Percentiles rank a stretch among this genome's conserved stretches.
Evolutionary conservation across 2,113 vertebrate species (phyloP).

Genomic region (Agelaius phoeniceus): DNA sequence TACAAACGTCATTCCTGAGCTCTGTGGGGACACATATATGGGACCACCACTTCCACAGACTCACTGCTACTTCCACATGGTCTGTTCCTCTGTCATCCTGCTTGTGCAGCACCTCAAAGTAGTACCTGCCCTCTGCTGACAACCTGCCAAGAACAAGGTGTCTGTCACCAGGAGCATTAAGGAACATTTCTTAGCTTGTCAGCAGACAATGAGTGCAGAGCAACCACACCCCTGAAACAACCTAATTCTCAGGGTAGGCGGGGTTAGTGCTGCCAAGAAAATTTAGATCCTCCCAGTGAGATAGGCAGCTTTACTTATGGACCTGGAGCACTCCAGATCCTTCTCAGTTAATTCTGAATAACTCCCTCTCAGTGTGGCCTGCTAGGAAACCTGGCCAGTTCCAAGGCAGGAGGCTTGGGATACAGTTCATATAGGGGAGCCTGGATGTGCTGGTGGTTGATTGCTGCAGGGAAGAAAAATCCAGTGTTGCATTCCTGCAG

Average conservation of each 20-base stretch:
- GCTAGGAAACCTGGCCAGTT: not conserved
- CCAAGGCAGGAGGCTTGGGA: not conserved
- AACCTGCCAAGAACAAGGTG: conserved; percentile 72
- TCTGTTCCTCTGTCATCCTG: conserved; percentile 87
- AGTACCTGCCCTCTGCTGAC: conserved; percentile 81
- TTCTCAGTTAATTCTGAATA: not conserved
- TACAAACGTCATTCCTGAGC: not conserved
- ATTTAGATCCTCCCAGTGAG: not conserved
- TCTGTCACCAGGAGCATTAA: not conserved
- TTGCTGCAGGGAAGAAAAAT: not conserved
- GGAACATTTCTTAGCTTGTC: not conserved
- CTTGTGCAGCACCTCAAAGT: conserved; percentile 94
- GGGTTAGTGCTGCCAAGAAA: not conserved
- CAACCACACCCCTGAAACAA: not conserved
- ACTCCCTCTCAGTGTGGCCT: not conserved
- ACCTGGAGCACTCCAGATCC: not conserved
- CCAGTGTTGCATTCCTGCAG: not conserved
- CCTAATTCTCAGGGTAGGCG: not conserved
- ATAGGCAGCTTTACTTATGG: not conserved
- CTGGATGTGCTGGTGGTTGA: not conserved
- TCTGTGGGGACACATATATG: accelerated
- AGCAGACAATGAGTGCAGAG: not conserved
- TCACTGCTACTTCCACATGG: conserved; percentile 92
- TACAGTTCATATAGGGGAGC: not conserved
- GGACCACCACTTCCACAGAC: not conserved